Evolutionary conservation across 2,888 invertebrate genomes (phyloP).

Genomic region (Heliconius ismenius): DNA sequence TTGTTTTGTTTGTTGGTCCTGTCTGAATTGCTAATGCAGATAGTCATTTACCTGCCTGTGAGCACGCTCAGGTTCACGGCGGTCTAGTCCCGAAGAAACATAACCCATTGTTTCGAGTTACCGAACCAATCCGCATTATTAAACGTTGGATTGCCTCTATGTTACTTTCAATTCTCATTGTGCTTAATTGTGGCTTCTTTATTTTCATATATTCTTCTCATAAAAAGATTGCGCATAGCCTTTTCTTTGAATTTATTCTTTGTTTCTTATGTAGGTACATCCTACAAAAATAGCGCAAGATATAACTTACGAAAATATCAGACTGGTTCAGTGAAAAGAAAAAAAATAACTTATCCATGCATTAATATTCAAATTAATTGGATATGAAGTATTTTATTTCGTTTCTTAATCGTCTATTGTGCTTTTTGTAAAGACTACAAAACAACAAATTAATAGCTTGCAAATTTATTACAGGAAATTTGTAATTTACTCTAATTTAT

Average conservation of each 20-base stretch:
- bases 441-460: slow-evolving; percentile 15
- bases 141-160: slow-evolving; percentile 61
- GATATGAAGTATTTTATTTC: neutral
- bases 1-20: slow-evolving; percentile 62
- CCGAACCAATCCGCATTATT: slow-evolving; percentile 65
- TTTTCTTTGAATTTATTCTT: slow-evolving; percentile 14
- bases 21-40: slow-evolving; percentile 65
- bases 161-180: slow-evolving; percentile 43
- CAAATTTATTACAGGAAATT: slow-evolving; percentile 16
- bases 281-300: slow-evolving; percentile 1
- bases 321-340: neutral
- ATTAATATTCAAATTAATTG: neutral
- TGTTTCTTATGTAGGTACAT: neutral
- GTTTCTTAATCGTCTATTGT: slow-evolving; percentile 5
- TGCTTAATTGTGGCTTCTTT: slow-evolving; percentile 32
- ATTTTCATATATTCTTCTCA: slow-evolving; percentile 7
- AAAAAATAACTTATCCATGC: neutral
- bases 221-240: slow-evolving; percentile 5
- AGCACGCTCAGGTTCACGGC: slow-evolving; percentile 53
- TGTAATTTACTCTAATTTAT: neutral
- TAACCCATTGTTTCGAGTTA: slow-evolving; percentile 61
- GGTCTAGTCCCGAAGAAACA: slow-evolving; percentile 60
- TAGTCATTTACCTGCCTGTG: slow-evolving; percentile 61
- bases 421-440: neutral
- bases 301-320: neutral